phyloP scores from a whole-genome alignment of 2,113 vertebrate species.

The Hylia prasina region DNA sequence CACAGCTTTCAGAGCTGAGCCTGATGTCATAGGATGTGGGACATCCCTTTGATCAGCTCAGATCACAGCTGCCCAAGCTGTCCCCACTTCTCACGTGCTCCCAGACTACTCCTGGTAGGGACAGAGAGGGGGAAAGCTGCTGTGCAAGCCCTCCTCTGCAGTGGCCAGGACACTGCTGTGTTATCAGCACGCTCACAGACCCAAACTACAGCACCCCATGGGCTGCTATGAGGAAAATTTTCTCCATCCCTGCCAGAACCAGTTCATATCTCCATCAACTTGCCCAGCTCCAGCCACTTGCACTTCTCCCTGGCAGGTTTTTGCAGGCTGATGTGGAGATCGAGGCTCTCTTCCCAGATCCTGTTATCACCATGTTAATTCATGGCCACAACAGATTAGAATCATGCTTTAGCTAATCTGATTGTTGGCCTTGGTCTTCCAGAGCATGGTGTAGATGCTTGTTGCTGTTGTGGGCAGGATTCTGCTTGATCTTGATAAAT shows the following conservation, averaged over 20 bases:
- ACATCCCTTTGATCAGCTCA: not conserved
- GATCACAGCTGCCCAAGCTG: not conserved
- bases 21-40: not conserved
- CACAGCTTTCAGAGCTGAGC: not conserved
- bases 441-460: not conserved
- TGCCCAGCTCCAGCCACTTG: not conserved
- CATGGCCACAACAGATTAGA: not conserved
- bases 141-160: not conserved
- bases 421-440: not conserved
- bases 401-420: not conserved
- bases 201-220: not conserved
- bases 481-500: not conserved
- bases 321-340: not conserved
- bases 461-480: not conserved
- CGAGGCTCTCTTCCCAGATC: not conserved
- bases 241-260: not conserved
- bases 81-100: not conserved
- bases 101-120: not conserved
- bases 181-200: not conserved
- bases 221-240: not conserved
- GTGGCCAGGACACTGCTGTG: not conserved
- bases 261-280: not conserved
- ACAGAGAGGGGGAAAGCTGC: not conserved
- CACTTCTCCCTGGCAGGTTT: not conserved
- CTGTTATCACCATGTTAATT: not conserved